Evolutionary conservation across 2,888 invertebrate species (phyloP), one percentile per base, ranked within the genome.

Genomic region (Polyommatus icarus): DNA sequence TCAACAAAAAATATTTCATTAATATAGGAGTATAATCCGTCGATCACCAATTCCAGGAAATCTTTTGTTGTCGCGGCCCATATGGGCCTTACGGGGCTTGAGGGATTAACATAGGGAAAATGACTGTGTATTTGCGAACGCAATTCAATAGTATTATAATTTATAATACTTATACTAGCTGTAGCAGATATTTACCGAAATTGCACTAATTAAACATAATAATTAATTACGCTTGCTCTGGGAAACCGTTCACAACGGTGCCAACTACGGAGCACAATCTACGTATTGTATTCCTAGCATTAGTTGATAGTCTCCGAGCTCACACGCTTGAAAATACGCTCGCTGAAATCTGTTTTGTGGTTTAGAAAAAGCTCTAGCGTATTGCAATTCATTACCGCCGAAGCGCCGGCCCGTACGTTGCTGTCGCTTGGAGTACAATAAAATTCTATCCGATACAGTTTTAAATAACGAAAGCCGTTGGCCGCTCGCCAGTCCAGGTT

Each of bases 381-480:
- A 54, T 54, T 54, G 54, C 54, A 54, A 54, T 54, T 54, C 54
- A 54, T 54, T 54, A 54, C 54, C 2, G 18, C 10, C 46, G 46
- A 46, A 46, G 46, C 46, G 46, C 46, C 46, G 10, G 46, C 54
- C 18, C 54, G 54, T 15, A 12, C 18, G 7, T 18, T 15, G 15
- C 32, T 57, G 24, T n/a, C 18, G 59, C 59, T 61, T 24, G 12
- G 61, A 61, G 61, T 61, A 24, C 61, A 61, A 61, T 61, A 24
- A 61, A 61, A 61, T 61, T 61, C 24, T 61, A 24, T 20, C 24
- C 24, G 24, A 61, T 61, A 59, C 59, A 61, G 24, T 61, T 61
- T 61, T 61, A 61, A 61, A 61, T 61, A 61, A 61, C 61, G 8
- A 24, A 61, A 61, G 61, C 24, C 61, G 61, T 61, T 61, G 61